phyloP scores from a whole-genome alignment of 2,797 vertebrate species.

The Diceros bicornis region DNA sequence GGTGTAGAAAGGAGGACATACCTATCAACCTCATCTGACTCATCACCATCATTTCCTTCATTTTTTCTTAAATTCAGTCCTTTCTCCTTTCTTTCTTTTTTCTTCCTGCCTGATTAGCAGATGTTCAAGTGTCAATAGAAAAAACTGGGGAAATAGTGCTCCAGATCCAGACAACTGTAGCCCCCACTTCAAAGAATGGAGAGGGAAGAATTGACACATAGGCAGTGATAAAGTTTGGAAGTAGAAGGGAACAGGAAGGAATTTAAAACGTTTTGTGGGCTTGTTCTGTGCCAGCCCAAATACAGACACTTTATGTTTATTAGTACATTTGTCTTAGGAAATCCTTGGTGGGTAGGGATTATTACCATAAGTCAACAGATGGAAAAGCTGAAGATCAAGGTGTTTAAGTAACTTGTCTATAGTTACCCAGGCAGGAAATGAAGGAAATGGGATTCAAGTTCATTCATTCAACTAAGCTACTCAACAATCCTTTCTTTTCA shows the following conservation, averaged over 20 bases:
- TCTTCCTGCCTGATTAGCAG: neutral
- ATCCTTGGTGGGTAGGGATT: conserved; percentile 4
- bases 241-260: neutral
- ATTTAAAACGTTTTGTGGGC: neutral
- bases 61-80: conserved; percentile 40
- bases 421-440: neutral
- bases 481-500: neutral
- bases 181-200: neutral
- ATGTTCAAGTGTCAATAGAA: neutral
- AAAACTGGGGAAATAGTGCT: neutral
- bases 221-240: neutral
- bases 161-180: neutral
- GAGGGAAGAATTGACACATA: neutral
- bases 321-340: conserved; percentile 17
- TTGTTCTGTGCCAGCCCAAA: neutral
- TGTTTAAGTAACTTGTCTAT: neutral
- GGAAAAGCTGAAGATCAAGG: conserved; percentile 1
- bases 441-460: neutral
- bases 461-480: neutral
- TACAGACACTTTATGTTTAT: neutral
- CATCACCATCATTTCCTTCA: conserved; percentile 35
- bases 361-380: neutral
- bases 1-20: conserved; percentile 63
- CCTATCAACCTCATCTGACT: conserved; percentile 6
- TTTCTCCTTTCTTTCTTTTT: neutral